Evolutionary conservation across 2,888 invertebrate genomes (phyloP).

Genomic region (Euplexia lucipara): DNA sequence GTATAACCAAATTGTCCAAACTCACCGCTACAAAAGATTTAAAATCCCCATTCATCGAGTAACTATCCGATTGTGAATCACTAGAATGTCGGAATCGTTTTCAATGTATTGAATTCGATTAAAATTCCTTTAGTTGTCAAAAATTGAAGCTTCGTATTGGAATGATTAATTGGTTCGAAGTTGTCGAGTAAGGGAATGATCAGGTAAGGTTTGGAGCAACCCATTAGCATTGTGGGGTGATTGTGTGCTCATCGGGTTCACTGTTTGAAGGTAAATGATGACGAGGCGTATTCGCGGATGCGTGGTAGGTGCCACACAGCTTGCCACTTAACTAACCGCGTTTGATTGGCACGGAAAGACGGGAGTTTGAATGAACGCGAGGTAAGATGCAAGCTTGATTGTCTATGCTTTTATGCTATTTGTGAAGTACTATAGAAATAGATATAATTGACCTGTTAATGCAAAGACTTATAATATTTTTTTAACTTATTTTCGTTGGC

Average conservation of each 20-base stretch:
- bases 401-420: neutral
- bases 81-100: conserved; percentile 51
- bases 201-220: conserved; percentile 68
- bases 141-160: conserved; percentile 67
- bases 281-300: conserved; percentile 68
- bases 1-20: conserved; percentile 21
- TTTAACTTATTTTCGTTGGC: no score
- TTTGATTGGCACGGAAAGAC: conserved; percentile 20
- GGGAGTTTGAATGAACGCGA: conserved; percentile 14
- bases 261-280: conserved; percentile 71
- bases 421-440: neutral
- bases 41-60: conserved; percentile 53
- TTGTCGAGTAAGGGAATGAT: conserved; percentile 70
- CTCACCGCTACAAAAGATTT: conserved; percentile 27
- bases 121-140: conserved; percentile 72
- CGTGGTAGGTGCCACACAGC: conserved; percentile 46
- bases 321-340: conserved; percentile 36
- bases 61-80: conserved; percentile 55
- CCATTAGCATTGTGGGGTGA: conserved; percentile 76
- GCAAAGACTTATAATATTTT: no score
- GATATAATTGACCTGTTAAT: neutral
- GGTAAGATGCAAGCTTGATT: neutral
- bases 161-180: conserved; percentile 79
- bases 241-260: conserved; percentile 69
- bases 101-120: conserved; percentile 67